Evolutionary conservation across 2,888 invertebrate genomes (phyloP).

Genomic region (Leucoptera coffeella): DNA sequence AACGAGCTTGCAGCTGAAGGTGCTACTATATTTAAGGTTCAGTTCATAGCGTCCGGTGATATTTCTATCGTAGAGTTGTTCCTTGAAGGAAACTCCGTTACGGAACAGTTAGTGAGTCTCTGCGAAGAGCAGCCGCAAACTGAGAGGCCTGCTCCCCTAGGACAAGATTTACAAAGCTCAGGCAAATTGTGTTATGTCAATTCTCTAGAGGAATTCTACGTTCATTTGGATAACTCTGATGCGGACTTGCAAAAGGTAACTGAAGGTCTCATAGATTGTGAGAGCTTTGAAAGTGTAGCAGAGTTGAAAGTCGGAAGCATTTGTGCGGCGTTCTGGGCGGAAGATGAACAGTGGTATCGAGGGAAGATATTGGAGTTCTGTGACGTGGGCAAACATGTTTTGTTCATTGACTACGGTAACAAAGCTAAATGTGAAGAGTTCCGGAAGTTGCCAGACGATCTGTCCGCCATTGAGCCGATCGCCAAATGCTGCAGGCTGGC

Average conservation of each 20-base stretch:
- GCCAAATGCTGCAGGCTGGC: slow-evolving; percentile 59
- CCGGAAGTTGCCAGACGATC: slow-evolving; percentile 54
- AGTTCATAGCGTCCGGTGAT: slow-evolving; percentile 61
- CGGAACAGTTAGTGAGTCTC: slow-evolving; percentile 50
- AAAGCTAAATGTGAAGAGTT: slow-evolving; percentile 56
- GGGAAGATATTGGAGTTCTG: slow-evolving; percentile 56
- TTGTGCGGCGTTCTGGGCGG: slow-evolving; percentile 61
- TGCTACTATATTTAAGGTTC: slow-evolving; percentile 62
- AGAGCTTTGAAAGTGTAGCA: slow-evolving; percentile 38
- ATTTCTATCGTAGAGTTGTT: slow-evolving; percentile 59
- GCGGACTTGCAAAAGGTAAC: slow-evolving; percentile 56
- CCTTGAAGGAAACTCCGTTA: slow-evolving; percentile 57
- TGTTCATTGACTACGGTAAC: slow-evolving; percentile 67
- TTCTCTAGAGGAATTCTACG: slow-evolving; percentile 66
- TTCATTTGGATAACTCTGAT: slow-evolving; percentile 57
- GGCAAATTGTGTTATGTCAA: slow-evolving; percentile 64
- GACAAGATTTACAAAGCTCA: slow-evolving; percentile 35
- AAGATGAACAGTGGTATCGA: slow-evolving; percentile 63
- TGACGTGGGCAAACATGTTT: slow-evolving; percentile 49
- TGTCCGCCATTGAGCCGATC: slow-evolving; percentile 49
- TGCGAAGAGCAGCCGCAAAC: slow-evolving; percentile 27
- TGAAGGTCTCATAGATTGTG: slow-evolving; percentile 44
- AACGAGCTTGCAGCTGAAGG: slow-evolving; percentile 63
- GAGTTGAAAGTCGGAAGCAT: slow-evolving; percentile 54
- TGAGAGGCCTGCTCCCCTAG: slow-evolving; percentile 32